Evolutionary conservation across 2,888 invertebrate species (phyloP).

Genomic region (Philhelius pedissequus): DNA sequence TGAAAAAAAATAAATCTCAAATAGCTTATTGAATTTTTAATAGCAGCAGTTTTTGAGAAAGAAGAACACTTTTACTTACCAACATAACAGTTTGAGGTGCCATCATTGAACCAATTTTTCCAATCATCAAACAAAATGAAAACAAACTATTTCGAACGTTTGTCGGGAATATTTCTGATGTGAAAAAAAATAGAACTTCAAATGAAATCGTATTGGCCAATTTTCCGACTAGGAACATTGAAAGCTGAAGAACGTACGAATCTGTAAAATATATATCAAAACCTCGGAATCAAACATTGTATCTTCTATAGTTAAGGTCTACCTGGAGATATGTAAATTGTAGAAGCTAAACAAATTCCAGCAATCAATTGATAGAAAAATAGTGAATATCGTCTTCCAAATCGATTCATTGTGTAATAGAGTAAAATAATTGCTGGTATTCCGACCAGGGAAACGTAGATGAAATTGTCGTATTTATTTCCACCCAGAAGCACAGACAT

Average conservation of each 20-base stretch:
- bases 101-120: constrained; percentile 84
- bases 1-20: too few relatives aligned
- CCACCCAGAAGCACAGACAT: neutral
- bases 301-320: too few relatives aligned
- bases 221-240: constrained; percentile 82
- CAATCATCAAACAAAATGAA: constrained; percentile 85
- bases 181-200: constrained; percentile 84
- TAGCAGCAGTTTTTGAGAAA: too few relatives aligned
- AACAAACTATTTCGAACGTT: constrained; percentile 83
- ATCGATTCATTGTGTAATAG: neutral
- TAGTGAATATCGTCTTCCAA: constrained; percentile 3
- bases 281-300: neutral
- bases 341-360: constrained; percentile 1
- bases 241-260: neutral
- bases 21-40: too few relatives aligned
- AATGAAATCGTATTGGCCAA: constrained; percentile 84
- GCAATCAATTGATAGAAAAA: neutral
- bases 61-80: too few relatives aligned
- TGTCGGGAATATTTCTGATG: constrained; percentile 87
- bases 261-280: neutral
- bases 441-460: neutral
- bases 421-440: neutral
- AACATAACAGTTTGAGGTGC: constrained; percentile 79
- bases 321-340: neutral
- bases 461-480: constrained; percentile 12